Base-by-base conservation (phyloP, 2,113 vertebrate species). In the Acrocephalus kingi region DNA sequence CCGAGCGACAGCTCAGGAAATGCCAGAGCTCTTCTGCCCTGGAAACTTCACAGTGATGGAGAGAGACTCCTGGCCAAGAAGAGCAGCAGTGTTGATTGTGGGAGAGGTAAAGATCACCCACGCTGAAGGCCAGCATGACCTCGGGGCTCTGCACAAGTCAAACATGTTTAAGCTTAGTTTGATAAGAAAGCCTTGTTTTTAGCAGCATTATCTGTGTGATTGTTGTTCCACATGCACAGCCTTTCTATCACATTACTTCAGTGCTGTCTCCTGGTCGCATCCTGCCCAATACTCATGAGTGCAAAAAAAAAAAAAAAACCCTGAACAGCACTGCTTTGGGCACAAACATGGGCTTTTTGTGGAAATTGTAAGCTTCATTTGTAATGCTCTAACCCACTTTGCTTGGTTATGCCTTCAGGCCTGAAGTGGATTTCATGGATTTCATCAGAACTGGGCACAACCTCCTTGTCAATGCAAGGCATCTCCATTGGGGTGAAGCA, bases 51-150 rank as follows among this genome's bases (percentile, higher is more conserved):
- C 72, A 80, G 31, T 37, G 75, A 86, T 48, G 58, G 89, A 73
- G 91, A 89, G 54, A 90, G 59, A 66, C 46, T 94, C 71, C 62
- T 73, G 87, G 71, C 78, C 48, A 10, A 88, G 68, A 77, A 54
- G 67, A 69, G 67, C 51, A 82, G 58, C 52, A 45, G 27, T 4
- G n/a, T 8, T 62, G 69, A 51, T 76, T 27, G n/a, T 94, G 77
- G 89, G 45, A 90, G 66, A 95, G 75, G 85, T 94, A 71, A 93
- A 95, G 82, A 94, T 94, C 89, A 94, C 41, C 71, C 76, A 69
- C 0, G 5, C 81, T 93, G 87, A 90, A 82, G 89, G 46, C 87
- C 84, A 82, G 49, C 62, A 48, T 84, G 89, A 85, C 85, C 66
- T 31, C 6, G 0, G 74, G 87, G 89, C 75, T 92, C 76, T 74